Evolutionary conservation across 2,888 invertebrate genomes (phyloP), one percentile per base, ranked within the genome.

Genomic region (Petrolisthes cinctipes): DNA sequence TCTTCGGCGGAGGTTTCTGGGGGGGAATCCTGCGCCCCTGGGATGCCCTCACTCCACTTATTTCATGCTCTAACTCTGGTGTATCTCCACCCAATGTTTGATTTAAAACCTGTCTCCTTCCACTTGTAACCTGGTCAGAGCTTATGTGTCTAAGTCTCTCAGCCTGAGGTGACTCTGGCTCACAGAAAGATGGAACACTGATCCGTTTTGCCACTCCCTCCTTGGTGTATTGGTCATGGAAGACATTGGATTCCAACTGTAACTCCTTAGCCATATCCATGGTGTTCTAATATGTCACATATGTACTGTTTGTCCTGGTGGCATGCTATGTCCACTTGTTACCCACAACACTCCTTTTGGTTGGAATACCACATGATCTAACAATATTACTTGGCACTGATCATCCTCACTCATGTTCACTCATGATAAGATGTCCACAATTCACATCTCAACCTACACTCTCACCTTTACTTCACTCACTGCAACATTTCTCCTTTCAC

Each of bases 1-100:
- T 11, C 37, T 57, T 82, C 4, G 86, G 89, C 3, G 89, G 86
- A n/a, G 89, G 89, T 17, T 89, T 89, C 51, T 54, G 81, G n/a
- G 89, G 89, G 51, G 89, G 86, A n/a, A 76, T 51, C 71, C 76
- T 86, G 9, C 68, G 53, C 23, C 79, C 79, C 4, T 54, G 66
- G 23, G n/a, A 4, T 23, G 51, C 6, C 11, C 9, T 54, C 56
- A 56, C 54, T 54, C 56, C 71, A 17, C 17, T 11, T 71, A 20
- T 71, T n/a, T n/a, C n/a, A n/a, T 71, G 71, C 71, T 6, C 14
- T 71, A 20, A 6, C n/a, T 17, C 20, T 9, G 61, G 61, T 61
- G 61, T 61, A 17, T 37, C 37, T 37, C 37, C 37, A 37, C 37
- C 2, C 37, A 37, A 37, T 37, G 37, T 37, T 37, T 37, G 37